Evolutionary conservation across 2,113 vertebrate species (phyloP).

Genomic region (Tenebrosternarchus preto): DNA sequence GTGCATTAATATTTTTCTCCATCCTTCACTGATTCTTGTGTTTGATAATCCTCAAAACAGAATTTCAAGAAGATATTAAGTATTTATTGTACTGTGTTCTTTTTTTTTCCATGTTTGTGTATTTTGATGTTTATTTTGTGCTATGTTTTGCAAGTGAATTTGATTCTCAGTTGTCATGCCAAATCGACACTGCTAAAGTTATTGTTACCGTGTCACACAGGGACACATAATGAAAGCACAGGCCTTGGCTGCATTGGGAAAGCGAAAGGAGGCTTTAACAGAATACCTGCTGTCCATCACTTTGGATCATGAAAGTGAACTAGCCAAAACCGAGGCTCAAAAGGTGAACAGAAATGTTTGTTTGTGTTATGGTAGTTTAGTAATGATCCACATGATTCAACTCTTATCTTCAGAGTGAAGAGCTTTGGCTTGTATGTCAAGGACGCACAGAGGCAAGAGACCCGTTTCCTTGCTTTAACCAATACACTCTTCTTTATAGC

Average conservation of each 20-base stretch:
- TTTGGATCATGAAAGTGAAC: slow-evolving; percentile 82
- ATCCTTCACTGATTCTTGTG: no score
- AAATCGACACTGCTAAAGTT: background rate
- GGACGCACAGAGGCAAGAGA: background rate
- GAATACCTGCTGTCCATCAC: slow-evolving; percentile 88
- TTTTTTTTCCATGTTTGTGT: background rate
- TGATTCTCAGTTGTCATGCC: background rate
- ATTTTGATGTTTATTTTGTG: background rate
- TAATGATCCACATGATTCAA: no score
- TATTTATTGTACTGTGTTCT: background rate
- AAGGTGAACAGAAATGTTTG: slow-evolving; percentile 71
- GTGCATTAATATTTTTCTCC: no score
- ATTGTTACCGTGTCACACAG: slow-evolving; percentile 59
- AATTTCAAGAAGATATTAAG: background rate
- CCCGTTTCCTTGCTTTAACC: slow-evolving; percentile 4
- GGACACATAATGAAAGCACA: slow-evolving; percentile 88
- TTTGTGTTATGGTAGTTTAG: background rate
- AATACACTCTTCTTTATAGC: slow-evolving; percentile 68
- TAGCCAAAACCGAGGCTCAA: slow-evolving; percentile 79
- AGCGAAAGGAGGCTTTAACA: slow-evolving; percentile 84
- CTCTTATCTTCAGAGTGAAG: no score
- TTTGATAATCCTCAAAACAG: no score
- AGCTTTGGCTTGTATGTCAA: background rate
- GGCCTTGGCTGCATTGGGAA: slow-evolving; percentile 81
- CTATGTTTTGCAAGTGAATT: background rate